Base-by-base conservation (phyloP, 2,113 vertebrate genomes). In the Erpornis zantholeuca region DNA sequence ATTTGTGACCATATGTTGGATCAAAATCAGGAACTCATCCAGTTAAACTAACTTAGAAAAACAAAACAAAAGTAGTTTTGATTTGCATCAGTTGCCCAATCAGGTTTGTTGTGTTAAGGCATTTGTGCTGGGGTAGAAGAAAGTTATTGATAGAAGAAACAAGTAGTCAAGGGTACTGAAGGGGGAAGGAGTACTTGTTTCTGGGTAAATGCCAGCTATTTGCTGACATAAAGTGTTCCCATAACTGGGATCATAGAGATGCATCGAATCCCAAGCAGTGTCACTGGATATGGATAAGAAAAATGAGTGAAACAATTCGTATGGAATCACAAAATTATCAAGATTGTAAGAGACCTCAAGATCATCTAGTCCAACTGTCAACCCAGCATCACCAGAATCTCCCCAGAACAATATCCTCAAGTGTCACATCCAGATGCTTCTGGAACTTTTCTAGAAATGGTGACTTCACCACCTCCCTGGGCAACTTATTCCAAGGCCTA, bases 281-380 rank as follows among this genome's bases (percentile, higher is more conserved):
- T 10, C 17, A 10, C 7, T 50, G 25, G 33, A 18, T 73, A 31
- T 7, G 7, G 18, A 15, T 84, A 54, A 81, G 88, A 77, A 71
- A 45, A 23, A 17, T 31, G 6, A 77, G 17, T 42, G 36, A 76
- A 79, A 47, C 47, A 7, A 53, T 53, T 50, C 11, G 2, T 56
- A 35, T 52, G 17, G 24, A 75, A 68, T 36, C 33, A 47, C 82
- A 53, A 49, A 56, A 27, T 49, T 27, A 42, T 49, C 35, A 23
- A 33, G 35, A 4, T 23, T 50, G 8, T 13, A 36, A 64, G 50
- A 42, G 15, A 80, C 25, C 12, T 65, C 35, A 50, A 31, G 35
- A 23, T 23, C 35, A 54, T 15, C 2, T 2, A 25, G 25, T 71
- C 53, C 33, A 22, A 31, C 45, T 0, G 0, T 52, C 50, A 64